Percentiles rank a stretch among this genome's conserved stretches.
These are phyloP conservation scores for Pelosia muscerda DNA, from an alignment of 2,888 invertebrate genomes.

Conservation along the genomic window DNA sequence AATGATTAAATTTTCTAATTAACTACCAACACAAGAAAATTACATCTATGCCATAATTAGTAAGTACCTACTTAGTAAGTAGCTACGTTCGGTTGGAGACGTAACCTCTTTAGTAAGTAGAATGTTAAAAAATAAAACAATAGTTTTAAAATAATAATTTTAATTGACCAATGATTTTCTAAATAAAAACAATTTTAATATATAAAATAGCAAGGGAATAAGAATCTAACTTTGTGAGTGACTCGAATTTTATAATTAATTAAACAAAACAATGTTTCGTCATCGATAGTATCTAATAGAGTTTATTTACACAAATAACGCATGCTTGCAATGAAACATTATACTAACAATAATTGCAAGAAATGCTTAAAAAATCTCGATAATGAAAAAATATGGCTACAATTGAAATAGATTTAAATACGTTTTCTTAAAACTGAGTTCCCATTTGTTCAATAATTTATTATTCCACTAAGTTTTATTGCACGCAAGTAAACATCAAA, in stretches of 20 bases:
- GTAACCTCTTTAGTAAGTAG: not conserved
- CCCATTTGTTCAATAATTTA: constrained; percentile 17
- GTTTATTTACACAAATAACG: constrained; percentile 56
- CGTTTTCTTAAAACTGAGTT: constrained; percentile 1
- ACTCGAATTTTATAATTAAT: constrained; percentile 62
- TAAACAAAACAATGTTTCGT: constrained; percentile 51
- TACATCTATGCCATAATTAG: not conserved
- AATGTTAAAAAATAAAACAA: constrained; percentile 32
- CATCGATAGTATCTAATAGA: constrained; percentile 42
- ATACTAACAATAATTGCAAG: constrained; percentile 15
- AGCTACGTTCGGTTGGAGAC: not conserved
- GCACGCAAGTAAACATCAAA: constrained; percentile 57
- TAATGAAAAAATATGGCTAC: constrained; percentile 12
- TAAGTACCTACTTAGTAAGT: not conserved
- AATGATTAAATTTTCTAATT: not conserved
- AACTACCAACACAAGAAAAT: no score
- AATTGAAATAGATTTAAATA: constrained; percentile 7
- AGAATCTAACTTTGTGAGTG: constrained; percentile 61
- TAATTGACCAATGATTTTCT: constrained; percentile 75
- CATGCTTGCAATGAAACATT: constrained; percentile 52
- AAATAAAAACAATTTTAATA: constrained; percentile 63
- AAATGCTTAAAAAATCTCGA: not conserved
- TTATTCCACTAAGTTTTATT: constrained; percentile 52
- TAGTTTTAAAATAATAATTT: constrained; percentile 69
- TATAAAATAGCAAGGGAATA: constrained; percentile 63